Evolutionary conservation across 2,888 invertebrate genomes (phyloP), one percentile per base, ranked within the genome.

Genomic region (Perizoma flavofasciatum): DNA sequence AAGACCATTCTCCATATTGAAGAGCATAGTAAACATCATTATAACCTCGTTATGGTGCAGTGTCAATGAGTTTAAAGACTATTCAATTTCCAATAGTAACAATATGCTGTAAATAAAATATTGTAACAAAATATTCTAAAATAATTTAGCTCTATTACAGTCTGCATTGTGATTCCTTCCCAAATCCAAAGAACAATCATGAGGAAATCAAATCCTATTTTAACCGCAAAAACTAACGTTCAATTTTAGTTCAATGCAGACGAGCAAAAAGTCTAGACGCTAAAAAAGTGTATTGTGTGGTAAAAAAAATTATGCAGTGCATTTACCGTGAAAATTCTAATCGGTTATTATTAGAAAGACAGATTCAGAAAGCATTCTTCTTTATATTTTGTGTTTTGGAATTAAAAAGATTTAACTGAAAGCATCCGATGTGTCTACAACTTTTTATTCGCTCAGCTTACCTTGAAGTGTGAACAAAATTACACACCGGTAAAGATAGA

Each of bases 11-110:
- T 57, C 48, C 46, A 55, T 64, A 50, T 55, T 71, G 53, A 72
- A 77, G 77, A 73, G 73, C 59, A 71, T 52, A 32, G 73, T 70
- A 75, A 73, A 77, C 62, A 74, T 65, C 57, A 69, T 65, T 68
- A 66, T 53, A 57, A 47, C 47, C 58, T 56, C 63, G 58, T 70
- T 63, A 64, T 34, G 55, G 50, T 55, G 34, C 22, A 40, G 43
- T 48, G 52, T 58, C 55, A 56, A 61, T 49, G 49, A 49, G 44
- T 43, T 39, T 32, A 52, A 43, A 46, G 41, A 46, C 10, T 40
- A 53, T 58, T 55, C 49, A 49, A 47, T 47, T 22, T 22, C 22
- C 22, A 22, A 22, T 22, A 22, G 3, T 22, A 22, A 22, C 3
- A 2, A 22, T 22, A 22, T 2, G 22, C 22, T 22, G 22, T 22